Evolutionary conservation across 2,888 invertebrate genomes (phyloP).

Genomic region (Sympetrum striolatum): DNA sequence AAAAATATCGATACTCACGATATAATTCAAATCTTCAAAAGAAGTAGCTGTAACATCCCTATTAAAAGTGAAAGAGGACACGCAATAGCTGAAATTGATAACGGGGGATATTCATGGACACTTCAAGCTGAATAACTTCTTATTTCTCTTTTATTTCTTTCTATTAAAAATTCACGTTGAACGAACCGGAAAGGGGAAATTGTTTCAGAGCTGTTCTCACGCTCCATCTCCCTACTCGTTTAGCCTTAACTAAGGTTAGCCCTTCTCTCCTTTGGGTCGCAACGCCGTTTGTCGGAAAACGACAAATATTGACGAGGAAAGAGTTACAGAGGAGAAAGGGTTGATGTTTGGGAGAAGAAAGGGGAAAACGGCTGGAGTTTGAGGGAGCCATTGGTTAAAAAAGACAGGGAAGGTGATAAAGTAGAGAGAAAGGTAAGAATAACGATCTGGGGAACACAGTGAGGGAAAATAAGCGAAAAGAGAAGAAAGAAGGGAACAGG

Average conservation of each 20-base stretch:
- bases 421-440: neutral
- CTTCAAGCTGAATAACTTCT: too few relatives aligned
- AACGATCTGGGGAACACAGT: too few relatives aligned
- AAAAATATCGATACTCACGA: too few relatives aligned
- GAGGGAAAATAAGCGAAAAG: too few relatives aligned
- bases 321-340: neutral
- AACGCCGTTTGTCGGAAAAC: conserved; percentile 4
- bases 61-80: too few relatives aligned
- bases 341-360: neutral
- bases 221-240: neutral
- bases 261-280: neutral
- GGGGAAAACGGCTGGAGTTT: neutral
- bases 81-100: too few relatives aligned
- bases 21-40: too few relatives aligned
- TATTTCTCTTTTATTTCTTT: too few relatives aligned
- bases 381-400: neutral
- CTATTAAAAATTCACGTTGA: too few relatives aligned
- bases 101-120: too few relatives aligned
- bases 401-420: neutral
- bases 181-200: neutral
- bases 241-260: neutral
- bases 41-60: too few relatives aligned
- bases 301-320: conserved; percentile 32
- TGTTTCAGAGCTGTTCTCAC: neutral
- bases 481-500: neutral